Evolutionary conservation across 2,113 vertebrate species (phyloP).

Genomic region (Ophiodon elongatus): DNA sequence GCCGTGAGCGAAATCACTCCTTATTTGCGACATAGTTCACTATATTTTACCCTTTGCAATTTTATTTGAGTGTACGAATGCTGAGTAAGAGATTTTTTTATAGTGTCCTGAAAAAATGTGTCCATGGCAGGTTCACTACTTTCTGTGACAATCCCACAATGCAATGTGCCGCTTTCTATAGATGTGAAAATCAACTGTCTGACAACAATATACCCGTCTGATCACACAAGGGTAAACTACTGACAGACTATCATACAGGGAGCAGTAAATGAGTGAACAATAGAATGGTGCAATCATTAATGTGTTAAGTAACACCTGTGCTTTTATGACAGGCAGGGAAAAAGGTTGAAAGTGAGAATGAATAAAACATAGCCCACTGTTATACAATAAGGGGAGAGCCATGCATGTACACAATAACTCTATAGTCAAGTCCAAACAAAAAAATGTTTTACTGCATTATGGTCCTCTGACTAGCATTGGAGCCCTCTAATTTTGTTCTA

Average conservation of each 20-base stretch:
- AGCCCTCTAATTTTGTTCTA: background rate
- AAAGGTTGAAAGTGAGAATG: background rate
- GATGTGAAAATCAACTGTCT: background rate
- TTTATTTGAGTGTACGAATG: background rate
- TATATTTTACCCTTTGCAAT: background rate
- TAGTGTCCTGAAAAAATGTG: background rate
- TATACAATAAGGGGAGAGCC: background rate
- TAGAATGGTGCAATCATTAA: background rate
- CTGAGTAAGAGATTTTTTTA: background rate
- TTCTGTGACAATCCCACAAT: background rate
- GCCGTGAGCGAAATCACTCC: background rate
- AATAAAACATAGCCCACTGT: background rate
- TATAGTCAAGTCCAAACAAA: background rate
- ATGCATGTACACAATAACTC: background rate
- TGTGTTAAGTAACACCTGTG: background rate
- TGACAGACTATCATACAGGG: background rate
- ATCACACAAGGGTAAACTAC: background rate
- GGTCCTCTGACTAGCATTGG: background rate
- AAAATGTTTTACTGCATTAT: background rate
- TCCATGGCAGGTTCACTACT: background rate
- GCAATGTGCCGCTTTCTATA: background rate
- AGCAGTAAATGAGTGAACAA: background rate
- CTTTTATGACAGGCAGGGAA: background rate
- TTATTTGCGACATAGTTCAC: background rate
- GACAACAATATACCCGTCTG: background rate